A percentile compares a stretch with the other conserved stretches of the same genome.
These are phyloP conservation scores for Apotomis betuletana DNA, from an alignment of 2,888 invertebrate species.

Conservation along the genomic window DNA sequence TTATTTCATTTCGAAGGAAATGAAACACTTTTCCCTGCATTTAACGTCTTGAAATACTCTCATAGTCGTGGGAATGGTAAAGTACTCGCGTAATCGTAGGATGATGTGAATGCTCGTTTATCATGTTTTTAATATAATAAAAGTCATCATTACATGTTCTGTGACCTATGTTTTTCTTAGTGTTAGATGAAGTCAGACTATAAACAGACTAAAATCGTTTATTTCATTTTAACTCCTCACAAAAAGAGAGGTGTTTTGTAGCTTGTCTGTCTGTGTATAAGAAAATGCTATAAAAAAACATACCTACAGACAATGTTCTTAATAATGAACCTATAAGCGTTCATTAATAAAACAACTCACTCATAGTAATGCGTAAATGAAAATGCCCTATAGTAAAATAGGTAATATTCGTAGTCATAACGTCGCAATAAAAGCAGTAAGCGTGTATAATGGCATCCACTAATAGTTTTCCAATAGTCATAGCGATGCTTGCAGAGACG, in stretches of 20 bases:
- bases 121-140: neutral
- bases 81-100: neutral
- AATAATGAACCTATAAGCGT: too few species aligned
- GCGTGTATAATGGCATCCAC: slow-evolving; percentile 8
- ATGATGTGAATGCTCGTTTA: neutral
- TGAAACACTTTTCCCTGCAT: slow-evolving; percentile 10
- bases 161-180: neutral
- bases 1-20: too few species aligned
- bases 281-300: too few species aligned
- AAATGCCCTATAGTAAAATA: neutral
- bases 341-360: neutral
- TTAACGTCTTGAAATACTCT: neutral
- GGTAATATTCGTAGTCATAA: neutral
- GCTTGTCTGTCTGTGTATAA: too few species aligned
- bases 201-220: too few species aligned
- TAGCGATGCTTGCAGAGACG: slow-evolving; percentile 2
- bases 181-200: too few species aligned
- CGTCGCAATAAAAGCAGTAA: neutral
- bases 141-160: neutral
- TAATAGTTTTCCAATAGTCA: slow-evolving; percentile 30
- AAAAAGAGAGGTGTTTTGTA: too few species aligned
- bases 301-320: too few species aligned
- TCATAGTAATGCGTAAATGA: neutral
- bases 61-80: neutral
- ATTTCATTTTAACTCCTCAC: too few species aligned